phyloP scores from a whole-genome alignment of 2,797 vertebrate genomes.

The Chaetophractus vellerosus region DNA sequence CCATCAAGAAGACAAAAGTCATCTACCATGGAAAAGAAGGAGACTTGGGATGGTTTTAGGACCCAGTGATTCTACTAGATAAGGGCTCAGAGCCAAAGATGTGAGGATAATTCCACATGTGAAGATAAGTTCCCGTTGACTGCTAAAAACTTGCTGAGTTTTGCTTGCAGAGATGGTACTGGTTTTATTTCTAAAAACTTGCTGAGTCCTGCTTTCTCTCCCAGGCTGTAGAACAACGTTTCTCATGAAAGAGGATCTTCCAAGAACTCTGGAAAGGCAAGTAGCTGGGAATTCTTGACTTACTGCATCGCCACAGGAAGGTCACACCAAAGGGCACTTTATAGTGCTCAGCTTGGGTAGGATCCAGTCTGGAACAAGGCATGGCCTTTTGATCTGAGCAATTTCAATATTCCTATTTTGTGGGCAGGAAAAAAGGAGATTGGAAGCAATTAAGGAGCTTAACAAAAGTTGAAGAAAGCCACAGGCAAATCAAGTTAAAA shows the following conservation, averaged over 20 bases:
- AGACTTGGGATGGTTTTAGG: not conserved
- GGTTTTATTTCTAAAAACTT: slow-evolving; percentile 34
- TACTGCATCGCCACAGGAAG: not conserved
- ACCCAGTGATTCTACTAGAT: not conserved
- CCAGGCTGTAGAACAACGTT: not conserved
- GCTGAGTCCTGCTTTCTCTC: not conserved
- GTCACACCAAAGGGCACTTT: not conserved
- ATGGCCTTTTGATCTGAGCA: not conserved
- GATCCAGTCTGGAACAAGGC: not conserved
- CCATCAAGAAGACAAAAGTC: slow-evolving; percentile 48
- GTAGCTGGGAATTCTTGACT: not conserved
- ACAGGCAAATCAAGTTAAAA: not conserved
- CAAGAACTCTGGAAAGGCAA: not conserved
- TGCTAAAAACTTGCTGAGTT: not conserved
- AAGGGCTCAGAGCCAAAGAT: not conserved
- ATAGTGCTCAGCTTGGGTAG: not conserved
- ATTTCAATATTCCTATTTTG: not conserved
- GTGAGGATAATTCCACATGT: not conserved
- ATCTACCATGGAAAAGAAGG: not conserved
- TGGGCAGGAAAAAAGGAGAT: not conserved
- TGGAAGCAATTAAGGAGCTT: not conserved
- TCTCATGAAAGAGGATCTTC: not conserved
- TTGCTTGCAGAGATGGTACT: no score
- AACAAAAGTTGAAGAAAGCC: not conserved
- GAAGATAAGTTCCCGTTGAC: not conserved